These are phyloP conservation scores for Pseudeuparius sepicola DNA, from an alignment of 2,888 invertebrate genomes.

Conservation along the genomic window DNA sequence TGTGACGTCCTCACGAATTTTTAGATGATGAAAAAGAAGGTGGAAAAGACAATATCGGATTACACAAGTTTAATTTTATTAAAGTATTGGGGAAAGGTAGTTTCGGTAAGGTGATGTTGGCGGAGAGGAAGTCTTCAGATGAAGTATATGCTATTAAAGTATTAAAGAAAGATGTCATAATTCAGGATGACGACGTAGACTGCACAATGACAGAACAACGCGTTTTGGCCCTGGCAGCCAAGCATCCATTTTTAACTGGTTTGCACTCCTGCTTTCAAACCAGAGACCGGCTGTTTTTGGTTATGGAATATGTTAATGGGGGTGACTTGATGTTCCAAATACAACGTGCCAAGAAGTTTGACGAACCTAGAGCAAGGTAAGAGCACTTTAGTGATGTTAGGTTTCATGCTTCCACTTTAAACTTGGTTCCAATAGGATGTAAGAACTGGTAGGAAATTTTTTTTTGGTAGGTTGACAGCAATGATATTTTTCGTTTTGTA, in stretches of 20 bases:
- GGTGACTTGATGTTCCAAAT: slow-evolving; percentile 99
- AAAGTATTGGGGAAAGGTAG: slow-evolving; percentile 99
- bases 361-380: slow-evolving; percentile 73
- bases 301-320: slow-evolving; percentile 99
- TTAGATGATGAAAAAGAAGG: slow-evolving; percentile 18
- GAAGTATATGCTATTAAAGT: slow-evolving; percentile 86
- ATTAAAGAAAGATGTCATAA: slow-evolving; percentile 94
- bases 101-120: slow-evolving; percentile 98
- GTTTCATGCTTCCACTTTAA: not conserved
- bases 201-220: slow-evolving; percentile 98
- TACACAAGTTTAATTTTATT: slow-evolving; percentile 91
- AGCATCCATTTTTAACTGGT: slow-evolving; percentile 95
- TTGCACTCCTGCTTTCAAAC: slow-evolving; percentile 97
- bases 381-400: slow-evolving; percentile 1
- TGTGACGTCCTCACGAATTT: slow-evolving; percentile 3
- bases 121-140: slow-evolving; percentile 85
- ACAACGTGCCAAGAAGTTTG: slow-evolving; percentile 94
- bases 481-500: too few relatives aligned
- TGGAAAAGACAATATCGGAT: slow-evolving; percentile 48
- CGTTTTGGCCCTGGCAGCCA: slow-evolving; percentile 92
- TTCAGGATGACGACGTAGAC: slow-evolving; percentile 98
- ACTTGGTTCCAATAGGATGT: too few relatives aligned
- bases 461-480: too few relatives aligned
- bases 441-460: too few relatives aligned
- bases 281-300: slow-evolving; percentile 80